Evolutionary conservation across 2,797 vertebrate species (phyloP).

Genomic region (Micrastur ruficollis): DNA sequence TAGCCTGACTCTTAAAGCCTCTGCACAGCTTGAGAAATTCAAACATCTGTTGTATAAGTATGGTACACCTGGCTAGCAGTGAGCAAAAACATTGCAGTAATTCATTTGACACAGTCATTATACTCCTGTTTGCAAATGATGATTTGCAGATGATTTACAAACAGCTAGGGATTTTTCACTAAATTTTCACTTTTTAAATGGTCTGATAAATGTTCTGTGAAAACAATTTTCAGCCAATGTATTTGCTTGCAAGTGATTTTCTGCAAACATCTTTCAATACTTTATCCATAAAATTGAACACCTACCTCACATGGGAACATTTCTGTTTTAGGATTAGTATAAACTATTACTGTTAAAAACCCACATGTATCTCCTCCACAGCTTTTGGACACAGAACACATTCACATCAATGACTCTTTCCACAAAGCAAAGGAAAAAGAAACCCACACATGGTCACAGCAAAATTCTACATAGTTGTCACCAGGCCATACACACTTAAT

Average conservation of each 20-base stretch:
- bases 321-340: slow-evolving; percentile 8
- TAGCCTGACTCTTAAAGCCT: background rate
- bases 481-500: background rate
- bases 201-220: slow-evolving; percentile 62
- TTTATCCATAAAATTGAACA: slow-evolving; percentile 55
- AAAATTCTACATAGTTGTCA: background rate
- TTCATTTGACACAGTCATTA: slow-evolving; percentile 57
- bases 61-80: slow-evolving; percentile 47
- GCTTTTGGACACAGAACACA: background rate
- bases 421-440: slow-evolving; percentile 7
- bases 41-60: slow-evolving; percentile 48
- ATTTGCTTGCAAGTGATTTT: slow-evolving; percentile 44
- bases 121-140: slow-evolving; percentile 63
- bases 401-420: background rate
- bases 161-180: slow-evolving; percentile 62
- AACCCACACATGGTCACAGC: background rate
- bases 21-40: slow-evolving; percentile 41
- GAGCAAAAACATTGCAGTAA: slow-evolving; percentile 31
- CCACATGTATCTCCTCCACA: background rate
- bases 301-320: slow-evolving; percentile 41
- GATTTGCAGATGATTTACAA: slow-evolving; percentile 69
- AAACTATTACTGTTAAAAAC: background rate
- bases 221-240: slow-evolving; percentile 56
- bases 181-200: slow-evolving; percentile 66
- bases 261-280: slow-evolving; percentile 53